phyloP scores from a whole-genome alignment of 2,113 vertebrate genomes.

The Rhinolophus sinicus region DNA sequence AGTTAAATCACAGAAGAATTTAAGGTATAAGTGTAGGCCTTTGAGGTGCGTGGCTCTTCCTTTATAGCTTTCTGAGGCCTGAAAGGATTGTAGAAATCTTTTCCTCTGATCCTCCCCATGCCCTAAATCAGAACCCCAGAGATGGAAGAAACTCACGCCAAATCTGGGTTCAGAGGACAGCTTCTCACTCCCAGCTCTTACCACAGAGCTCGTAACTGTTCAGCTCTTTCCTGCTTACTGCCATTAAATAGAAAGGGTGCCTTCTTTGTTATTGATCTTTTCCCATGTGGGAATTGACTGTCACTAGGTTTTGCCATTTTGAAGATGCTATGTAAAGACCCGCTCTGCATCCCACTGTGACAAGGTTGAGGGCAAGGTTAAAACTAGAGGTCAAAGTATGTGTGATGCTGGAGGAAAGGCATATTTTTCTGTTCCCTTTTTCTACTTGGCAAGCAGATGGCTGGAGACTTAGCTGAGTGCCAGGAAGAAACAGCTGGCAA shows the following conservation, averaged over 20 bases:
- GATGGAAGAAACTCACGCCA: fast-evolving
- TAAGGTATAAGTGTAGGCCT: background rate
- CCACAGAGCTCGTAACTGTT: background rate
- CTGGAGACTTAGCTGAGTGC: background rate
- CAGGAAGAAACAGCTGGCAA: slow-evolving; percentile 52
- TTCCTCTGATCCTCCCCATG: background rate
- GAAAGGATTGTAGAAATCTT: background rate
- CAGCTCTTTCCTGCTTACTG: fast-evolving
- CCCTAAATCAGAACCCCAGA: background rate
- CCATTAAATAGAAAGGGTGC: background rate
- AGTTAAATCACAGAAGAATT: background rate
- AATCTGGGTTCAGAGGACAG: fast-evolving
- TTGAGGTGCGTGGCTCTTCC: fast-evolving
- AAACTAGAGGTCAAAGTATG: background rate
- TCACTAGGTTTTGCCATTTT: background rate
- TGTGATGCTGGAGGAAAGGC: background rate
- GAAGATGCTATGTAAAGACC: background rate
- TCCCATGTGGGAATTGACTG: background rate
- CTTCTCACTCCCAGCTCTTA: background rate
- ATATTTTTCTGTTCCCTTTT: background rate
- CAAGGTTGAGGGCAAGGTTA: background rate
- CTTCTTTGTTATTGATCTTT: background rate
- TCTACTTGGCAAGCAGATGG: slow-evolving; percentile 43
- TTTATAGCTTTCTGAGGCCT: background rate
- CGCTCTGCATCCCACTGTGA: background rate